Percentiles rank a stretch among this genome's conserved stretches.
phyloP scores from a whole-genome alignment of 2,888 invertebrate genomes.

The Tricholauxania praeusta region DNA sequence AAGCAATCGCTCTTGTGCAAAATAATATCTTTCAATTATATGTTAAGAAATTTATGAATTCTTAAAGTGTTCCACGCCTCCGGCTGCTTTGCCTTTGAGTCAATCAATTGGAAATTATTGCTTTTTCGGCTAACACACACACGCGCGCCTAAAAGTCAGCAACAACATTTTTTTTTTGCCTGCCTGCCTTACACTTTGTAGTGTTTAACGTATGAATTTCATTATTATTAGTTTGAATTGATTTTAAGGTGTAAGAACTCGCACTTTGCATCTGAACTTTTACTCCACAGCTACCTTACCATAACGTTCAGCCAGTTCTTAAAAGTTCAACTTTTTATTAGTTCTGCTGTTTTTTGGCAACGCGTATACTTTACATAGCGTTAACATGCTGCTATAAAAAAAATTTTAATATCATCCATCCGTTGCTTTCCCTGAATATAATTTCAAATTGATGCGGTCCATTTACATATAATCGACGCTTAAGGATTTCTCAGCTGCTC shows the following conservation, averaged over 20 bases:
- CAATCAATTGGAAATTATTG: constrained; percentile 24
- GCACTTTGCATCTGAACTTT: no score
- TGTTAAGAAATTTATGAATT: constrained; percentile 19
- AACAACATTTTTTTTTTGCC: constrained; percentile 9
- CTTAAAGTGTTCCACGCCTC: not conserved
- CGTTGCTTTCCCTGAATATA: not conserved
- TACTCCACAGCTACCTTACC: no score
- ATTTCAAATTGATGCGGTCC: constrained; percentile 23
- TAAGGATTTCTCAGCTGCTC: constrained; percentile 19
- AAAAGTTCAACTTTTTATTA: not conserved
- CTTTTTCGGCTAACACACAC: not conserved
- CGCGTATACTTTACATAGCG: not conserved
- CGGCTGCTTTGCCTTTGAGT: not conserved
- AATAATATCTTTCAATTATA: not conserved
- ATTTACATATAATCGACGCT: constrained; percentile 28
- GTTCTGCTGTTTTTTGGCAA: not conserved
- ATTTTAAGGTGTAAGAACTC: not conserved
- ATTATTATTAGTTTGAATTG: constrained; percentile 21
- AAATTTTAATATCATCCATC: not conserved
- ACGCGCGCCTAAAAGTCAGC: constrained; percentile 8
- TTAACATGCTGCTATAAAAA: not conserved
- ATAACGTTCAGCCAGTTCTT: no score
- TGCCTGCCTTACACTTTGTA: constrained; percentile 20
- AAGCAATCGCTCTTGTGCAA: no score
- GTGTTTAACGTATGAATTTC: constrained; percentile 16